Conservation (phyloP, 2,113 vertebrate genomes). For the Corythaeola cristata region DNA sequence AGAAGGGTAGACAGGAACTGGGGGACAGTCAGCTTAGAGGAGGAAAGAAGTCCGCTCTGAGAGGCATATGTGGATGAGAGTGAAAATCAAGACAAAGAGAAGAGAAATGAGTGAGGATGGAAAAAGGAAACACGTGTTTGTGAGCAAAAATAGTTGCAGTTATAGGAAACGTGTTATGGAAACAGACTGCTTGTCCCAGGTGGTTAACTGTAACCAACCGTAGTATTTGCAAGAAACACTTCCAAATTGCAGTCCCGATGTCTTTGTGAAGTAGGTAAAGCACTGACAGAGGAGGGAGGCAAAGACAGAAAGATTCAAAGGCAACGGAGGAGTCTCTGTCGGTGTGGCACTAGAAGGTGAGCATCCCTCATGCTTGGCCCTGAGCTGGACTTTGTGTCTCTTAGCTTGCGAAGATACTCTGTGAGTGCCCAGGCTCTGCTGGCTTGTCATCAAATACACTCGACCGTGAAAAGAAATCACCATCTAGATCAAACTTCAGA, state of each 20-base stretch:
- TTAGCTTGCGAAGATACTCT: rapidly evolving
- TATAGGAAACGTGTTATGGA: constrained; percentile 40
- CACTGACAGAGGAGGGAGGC: background rate
- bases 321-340: background rate
- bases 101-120: constrained; percentile 12
- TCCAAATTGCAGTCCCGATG: background rate
- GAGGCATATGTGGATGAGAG: background rate
- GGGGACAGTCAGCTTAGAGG: background rate
- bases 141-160: constrained; percentile 35
- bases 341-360: background rate
- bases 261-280: background rate
- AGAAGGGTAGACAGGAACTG: background rate
- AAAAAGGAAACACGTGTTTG: constrained; percentile 61
- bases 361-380: rapidly evolving
- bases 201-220: constrained; percentile 19
- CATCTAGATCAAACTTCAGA: background rate
- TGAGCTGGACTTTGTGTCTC: background rate
- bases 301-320: background rate
- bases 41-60: background rate
- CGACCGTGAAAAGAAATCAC: background rate
- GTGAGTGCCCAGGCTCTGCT: background rate
- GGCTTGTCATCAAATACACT: background rate
- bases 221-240: background rate
- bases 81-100: background rate
- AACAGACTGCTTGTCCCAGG: constrained; percentile 24